Evolutionary conservation across 1,140 invertebrate species (phyloP).

Genomic region (Oryctes rhinoceros): DNA sequence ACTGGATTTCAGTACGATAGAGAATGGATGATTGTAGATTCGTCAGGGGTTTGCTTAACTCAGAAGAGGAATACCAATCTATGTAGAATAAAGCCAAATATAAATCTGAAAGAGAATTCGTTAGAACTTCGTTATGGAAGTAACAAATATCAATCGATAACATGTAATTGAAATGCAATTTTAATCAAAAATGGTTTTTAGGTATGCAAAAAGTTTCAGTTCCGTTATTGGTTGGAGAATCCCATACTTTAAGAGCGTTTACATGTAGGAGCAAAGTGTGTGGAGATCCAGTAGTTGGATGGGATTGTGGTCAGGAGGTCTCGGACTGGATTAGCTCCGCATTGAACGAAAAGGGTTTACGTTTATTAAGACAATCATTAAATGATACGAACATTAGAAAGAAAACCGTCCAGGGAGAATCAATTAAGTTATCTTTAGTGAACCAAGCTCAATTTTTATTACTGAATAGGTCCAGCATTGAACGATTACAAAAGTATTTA

Average conservation of each 20-base stretch:
- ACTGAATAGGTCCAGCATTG: constrained; percentile 78
- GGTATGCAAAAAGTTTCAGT: constrained; percentile 64
- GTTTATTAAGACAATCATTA: constrained; percentile 72
- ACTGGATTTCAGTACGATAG: constrained; percentile 88
- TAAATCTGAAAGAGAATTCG: constrained; percentile 69
- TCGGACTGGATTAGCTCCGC: constrained; percentile 79
- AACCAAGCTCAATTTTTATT: constrained; percentile 91
- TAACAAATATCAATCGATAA: constrained; percentile 52
- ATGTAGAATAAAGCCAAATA: constrained; percentile 80
- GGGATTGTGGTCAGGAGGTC: constrained; percentile 83
- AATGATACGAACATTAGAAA: constrained; percentile 57
- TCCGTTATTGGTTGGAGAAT: constrained; percentile 49
- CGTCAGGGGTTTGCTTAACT: constrained; percentile 81
- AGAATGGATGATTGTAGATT: constrained; percentile 90
- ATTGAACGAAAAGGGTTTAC: constrained; percentile 71
- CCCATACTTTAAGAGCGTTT: constrained; percentile 52
- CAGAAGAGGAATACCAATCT: constrained; percentile 86
- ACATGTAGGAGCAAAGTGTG: constrained; percentile 83
- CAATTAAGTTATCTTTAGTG: constrained; percentile 73
- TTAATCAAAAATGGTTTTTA: constrained; percentile 57
- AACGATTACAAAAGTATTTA: constrained; percentile 72
- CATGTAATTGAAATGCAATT: neutral
- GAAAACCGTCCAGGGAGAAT: constrained; percentile 36
- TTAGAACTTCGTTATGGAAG: constrained; percentile 77
- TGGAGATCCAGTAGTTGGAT: constrained; percentile 78